Evolutionary conservation across 2,113 vertebrate genomes (phyloP).

Genomic region (Corynorhinus townsendii): DNA sequence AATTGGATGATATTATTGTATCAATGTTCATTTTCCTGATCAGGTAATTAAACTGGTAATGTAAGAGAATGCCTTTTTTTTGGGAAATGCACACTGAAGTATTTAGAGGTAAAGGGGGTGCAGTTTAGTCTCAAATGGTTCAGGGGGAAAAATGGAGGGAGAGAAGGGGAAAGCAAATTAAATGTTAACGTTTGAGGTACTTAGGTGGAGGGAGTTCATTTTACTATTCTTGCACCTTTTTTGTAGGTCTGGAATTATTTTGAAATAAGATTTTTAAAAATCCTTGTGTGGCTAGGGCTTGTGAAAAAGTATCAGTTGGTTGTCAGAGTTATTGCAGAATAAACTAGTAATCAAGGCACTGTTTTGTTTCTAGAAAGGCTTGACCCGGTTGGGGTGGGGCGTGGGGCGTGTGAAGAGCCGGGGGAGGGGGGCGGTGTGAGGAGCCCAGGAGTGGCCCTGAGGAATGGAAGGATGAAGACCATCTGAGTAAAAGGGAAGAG

Average conservation of each 20-base stretch:
- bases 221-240: neutral
- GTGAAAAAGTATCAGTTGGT: neutral
- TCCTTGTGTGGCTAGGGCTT: neutral
- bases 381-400: neutral
- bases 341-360: neutral
- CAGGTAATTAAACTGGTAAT: neutral
- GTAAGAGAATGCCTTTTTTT: neutral
- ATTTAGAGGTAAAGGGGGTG: neutral
- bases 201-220: neutral
- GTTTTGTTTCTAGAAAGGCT: neutral
- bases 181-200: neutral
- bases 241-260: neutral
- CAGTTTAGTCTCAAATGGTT: neutral
- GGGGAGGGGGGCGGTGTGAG: neutral
- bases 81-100: neutral
- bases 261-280: neutral
- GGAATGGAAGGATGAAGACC: neutral
- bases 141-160: neutral
- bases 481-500: neutral
- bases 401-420: neutral
- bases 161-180: neutral
- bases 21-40: neutral
- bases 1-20: neutral
- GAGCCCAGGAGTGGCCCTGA: neutral
- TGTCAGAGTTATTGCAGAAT: neutral